Evolutionary conservation across 2,888 invertebrate genomes (phyloP), one percentile per base, ranked within the genome.

Genomic region (Hedychridium roseum): DNA sequence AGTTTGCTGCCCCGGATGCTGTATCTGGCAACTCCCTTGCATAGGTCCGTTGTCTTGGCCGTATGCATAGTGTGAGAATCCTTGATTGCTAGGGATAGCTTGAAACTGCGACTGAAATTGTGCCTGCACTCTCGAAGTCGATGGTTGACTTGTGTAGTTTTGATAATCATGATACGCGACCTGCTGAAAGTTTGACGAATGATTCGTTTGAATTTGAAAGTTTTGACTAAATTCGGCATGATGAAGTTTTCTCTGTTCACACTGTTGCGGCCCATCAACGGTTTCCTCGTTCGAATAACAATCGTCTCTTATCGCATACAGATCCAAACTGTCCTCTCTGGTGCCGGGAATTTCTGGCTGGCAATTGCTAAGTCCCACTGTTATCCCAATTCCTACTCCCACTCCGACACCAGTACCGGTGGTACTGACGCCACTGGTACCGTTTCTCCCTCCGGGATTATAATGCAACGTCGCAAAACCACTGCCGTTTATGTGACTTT

Each of bases 381-480:
- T n/a, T n/a, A n/a, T n/a, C n/a, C n/a, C n/a, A n/a, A n/a, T n/a
- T n/a, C n/a, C n/a, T n/a, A n/a, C n/a, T n/a, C n/a, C n/a, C n/a
- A n/a, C n/a, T n/a, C n/a, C n/a, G n/a, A n/a, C n/a, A n/a, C n/a
- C n/a, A n/a, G n/a, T n/a, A n/a, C n/a, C n/a, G n/a, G n/a, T n/a
- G 2, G 78, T 73, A n/a, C 78, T 79, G 58, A 79, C 79, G 7
- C 79, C 60, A 20, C 57, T 39, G 43, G 56, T 30, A 30, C 72
- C 66, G 54, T 71, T n/a, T n/a, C n/a, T n/a, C n/a, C n/a, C n/a
- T n/a, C n/a, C n/a, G n/a, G n/a, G n/a, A n/a, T n/a, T n/a, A 73
- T 87, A 88, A 71, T 88, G 88, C 38, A 88, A 81, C 73, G 86
- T 87, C 58, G 85, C 86, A 69, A 87, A 89, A 72, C 84, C 86